Evolutionary conservation across 2,797 vertebrate species (phyloP), one percentile per base, ranked within the genome.

Genomic region (Hyperoplus lanceolatus): DNA sequence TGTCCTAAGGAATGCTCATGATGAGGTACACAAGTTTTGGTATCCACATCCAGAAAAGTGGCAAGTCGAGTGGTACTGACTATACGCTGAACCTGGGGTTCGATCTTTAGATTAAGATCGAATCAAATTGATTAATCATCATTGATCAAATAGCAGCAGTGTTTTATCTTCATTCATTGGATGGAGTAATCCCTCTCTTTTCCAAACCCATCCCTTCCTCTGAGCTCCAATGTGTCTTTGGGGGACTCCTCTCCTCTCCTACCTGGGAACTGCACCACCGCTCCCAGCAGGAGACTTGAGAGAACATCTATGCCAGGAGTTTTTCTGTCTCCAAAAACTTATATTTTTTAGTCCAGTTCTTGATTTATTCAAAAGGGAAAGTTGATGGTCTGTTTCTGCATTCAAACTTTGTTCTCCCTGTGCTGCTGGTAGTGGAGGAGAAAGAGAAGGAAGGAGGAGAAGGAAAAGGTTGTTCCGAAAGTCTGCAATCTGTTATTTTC

Each of bases 341-440:
- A 29, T 74, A 71, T 61, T 74, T 70, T 83, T 76, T 70, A 67
- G 88, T 80, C 85, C 81, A 81, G 81, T 83, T 70, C 54, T 87
- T 93, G 87, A 92, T 93, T 93, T 90, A 93, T 93, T 93, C 71
- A 92, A 89, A 91, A 90, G 77, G 58, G 45, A 81, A 29, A 88
- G 71, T 80, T 83, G 75, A 74, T 65, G 15, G 56, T 81, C 36
- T 83, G 73, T 84, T 77, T 78, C 73, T 80, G 65, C 66, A 70
- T 81, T 83, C 77, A 75, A 84, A 86, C 76, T 82, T 86, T 80
- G 77, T 11, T 53, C 51, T 54, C 54, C 46, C 12, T 13, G 21
- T 41, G 55, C 46, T 46, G 61, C 62, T 58, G 49, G 66, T 29
- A 29, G 29, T 67, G 78, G 57, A 67, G 53, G 59, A 51, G 59